Evolutionary conservation across 2,888 invertebrate genomes (phyloP).

Genomic region (Pomacea canaliculata): DNA sequence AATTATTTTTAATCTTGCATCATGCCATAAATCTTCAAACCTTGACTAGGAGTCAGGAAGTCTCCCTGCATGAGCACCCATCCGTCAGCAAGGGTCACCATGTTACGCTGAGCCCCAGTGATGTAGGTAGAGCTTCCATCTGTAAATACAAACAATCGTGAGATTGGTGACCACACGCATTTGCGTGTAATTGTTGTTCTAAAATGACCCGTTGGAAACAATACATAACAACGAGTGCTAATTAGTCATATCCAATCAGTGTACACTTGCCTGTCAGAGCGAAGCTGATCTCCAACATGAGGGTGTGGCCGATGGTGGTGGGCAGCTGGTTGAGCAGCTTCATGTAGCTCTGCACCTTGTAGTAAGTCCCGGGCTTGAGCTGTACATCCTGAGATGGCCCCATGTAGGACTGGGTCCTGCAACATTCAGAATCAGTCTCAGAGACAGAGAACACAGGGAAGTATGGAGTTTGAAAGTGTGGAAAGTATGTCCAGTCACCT

Average conservation of each 20-base stretch:
- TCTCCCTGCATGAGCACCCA: conserved; percentile 21
- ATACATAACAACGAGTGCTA: too few species aligned
- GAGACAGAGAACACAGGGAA: too few species aligned
- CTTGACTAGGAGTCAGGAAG: conserved; percentile 14
- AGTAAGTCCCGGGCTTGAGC: not conserved
- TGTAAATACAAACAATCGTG: too few species aligned
- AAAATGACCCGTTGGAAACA: too few species aligned
- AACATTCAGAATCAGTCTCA: too few species aligned
- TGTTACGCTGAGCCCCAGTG: conserved; percentile 5
- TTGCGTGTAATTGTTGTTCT: too few species aligned
- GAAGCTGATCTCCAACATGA: not conserved
- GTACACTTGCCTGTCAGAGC: not conserved
- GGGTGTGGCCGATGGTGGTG: not conserved
- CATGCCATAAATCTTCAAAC: not conserved
- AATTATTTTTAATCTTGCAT: too few species aligned
- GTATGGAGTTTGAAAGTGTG: too few species aligned
- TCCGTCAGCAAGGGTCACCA: conserved; percentile 3
- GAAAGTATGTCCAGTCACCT: not conserved
- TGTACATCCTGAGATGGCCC: not conserved
- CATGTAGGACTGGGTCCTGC: not conserved
- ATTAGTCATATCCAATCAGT: not conserved
- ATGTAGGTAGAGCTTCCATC: not conserved
- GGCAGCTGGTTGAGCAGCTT: not conserved
- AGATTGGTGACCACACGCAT: too few species aligned
- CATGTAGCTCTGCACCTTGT: not conserved